Base-by-base conservation (phyloP, 2,113 vertebrate genomes). In the Corythaixoides concolor region DNA sequence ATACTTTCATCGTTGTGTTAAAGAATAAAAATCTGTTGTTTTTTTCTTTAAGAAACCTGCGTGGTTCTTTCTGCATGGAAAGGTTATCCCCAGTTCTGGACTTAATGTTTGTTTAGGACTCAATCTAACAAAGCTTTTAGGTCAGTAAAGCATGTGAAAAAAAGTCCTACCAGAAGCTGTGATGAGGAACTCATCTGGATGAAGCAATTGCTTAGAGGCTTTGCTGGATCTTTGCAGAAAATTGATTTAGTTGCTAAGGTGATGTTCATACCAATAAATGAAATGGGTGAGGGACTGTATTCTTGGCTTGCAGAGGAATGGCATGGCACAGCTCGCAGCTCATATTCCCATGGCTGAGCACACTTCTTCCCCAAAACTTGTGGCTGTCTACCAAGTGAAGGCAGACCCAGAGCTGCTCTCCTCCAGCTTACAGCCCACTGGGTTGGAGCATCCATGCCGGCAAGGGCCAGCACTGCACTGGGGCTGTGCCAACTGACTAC, bases 401-500 rank as follows among this genome's bases (percentile, higher is more conserved):
- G 19, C 37, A 83, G 69, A 12, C 19, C 20, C 2, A 2, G 59
- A 49, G 8, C 22, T 43, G 14, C 20, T 81, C 15, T 72, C 9
- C 33, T 63, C 6, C 1, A 2, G 9, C 12, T 43, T 49, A 22
- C 16, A 55, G n/a, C 21, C 21, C 1, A 0, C 28, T 47, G 33
- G 7, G 24, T 43, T 10, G 62, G 43, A 59, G 11, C 0, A 0
- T 16, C 11, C 24, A 14, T 3, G 4, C 26, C 35, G 52, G 26
- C 35, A 50, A 0, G 6, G 35, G 21, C 49, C 53, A 79, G 62
- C 69, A 27, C 14, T 58, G 14, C 4, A 1, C 12, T 9, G 59
- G 52, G 9, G 16, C 49, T 8, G 0, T 52, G 45, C 30, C 53
- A 55, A 55, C 6, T 0, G 0, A 12, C 13, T 43, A 1, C 30